Evolutionary conservation across 2,888 invertebrate genomes (phyloP), one percentile per base, ranked within the genome.

Genomic region (Panorpa germanica): DNA sequence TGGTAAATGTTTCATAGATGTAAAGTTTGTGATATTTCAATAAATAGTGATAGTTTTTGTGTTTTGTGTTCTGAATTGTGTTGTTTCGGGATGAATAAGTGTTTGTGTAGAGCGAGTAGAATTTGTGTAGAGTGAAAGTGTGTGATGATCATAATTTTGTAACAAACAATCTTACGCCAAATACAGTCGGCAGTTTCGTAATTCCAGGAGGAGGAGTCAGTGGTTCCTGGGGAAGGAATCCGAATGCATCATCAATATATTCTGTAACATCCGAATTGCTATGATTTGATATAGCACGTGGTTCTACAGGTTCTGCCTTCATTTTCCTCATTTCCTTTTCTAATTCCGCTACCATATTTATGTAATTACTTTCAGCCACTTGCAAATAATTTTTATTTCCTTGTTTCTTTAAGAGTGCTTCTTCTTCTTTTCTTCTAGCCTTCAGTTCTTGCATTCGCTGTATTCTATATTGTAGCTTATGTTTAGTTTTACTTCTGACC

Each of bases 311-410:
- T 32, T 57, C 55, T 10, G 48, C 47, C 34, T 50, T 56, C 44
- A 59, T 62, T 31, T 70, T 63, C 17, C 54, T 47, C 10, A 64
- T 59, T 20, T 63, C 54, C 15, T 65, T 58, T 40, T 72, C 68
- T 3, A 74, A 46, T 27, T 72, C 67, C 41, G 55, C 63, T 50
- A 78, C 57, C 40, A 80, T 65, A 44, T 66, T 70, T 46, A 77
- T 65, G 47, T 72, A 71, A 37, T 72, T 68, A 33, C 61, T 60
- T 41, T 75, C 77, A 1, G 80, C 80, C 39, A 67, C 63, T 44
- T 67, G 63, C 37, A 60, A 56, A 39, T 72, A 71, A 39, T 70
- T 64, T 36, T 65, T 63, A 21, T 65, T 63, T 9, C 75, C 75
- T 41, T 69, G 58, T 38, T 63, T 62, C 37, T 63, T 62, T 35